Percentiles rank a stretch among this genome's conserved stretches.
phyloP scores from a whole-genome alignment of 2,888 invertebrate genomes.

The Drosophila conformis region DNA sequence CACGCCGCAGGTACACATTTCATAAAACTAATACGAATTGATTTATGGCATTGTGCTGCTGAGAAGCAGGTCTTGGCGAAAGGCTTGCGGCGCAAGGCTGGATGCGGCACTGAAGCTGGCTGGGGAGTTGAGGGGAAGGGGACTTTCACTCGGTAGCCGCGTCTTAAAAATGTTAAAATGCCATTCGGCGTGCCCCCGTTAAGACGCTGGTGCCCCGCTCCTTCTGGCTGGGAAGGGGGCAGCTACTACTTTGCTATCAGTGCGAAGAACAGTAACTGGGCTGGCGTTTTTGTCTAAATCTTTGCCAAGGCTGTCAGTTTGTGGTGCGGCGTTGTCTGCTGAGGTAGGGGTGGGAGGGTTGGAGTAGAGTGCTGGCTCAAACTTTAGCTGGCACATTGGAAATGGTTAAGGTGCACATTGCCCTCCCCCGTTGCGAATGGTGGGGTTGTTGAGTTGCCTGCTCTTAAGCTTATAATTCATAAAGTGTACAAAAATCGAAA shows the following conservation, averaged over 20 bases:
- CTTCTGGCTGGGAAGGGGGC: background rate
- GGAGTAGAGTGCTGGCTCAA: slow-evolving; percentile 24
- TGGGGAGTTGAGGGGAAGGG: background rate
- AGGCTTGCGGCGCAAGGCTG: slow-evolving; percentile 63
- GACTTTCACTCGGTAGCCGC: slow-evolving; percentile 28
- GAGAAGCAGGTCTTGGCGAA: slow-evolving; percentile 51
- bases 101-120: background rate
- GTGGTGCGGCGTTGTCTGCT: background rate
- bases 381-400: slow-evolving; percentile 72
- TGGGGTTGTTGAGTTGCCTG: slow-evolving; percentile 19
- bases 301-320: slow-evolving; percentile 64
- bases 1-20: slow-evolving; percentile 84
- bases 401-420: slow-evolving; percentile 75
- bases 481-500: slow-evolving; percentile 84
- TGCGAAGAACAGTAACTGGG: slow-evolving; percentile 43
- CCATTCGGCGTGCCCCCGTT: slow-evolving; percentile 52
- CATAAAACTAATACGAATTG: slow-evolving; percentile 85
- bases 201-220: slow-evolving; percentile 51
- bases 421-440: background rate
- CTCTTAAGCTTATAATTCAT: slow-evolving; percentile 84
- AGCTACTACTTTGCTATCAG: slow-evolving; percentile 68
- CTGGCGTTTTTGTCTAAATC: slow-evolving; percentile 73
- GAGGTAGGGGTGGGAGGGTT: background rate
- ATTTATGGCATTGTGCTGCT: slow-evolving; percentile 77
- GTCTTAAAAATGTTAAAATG: slow-evolving; percentile 72